phyloP scores from a whole-genome alignment of 2,888 invertebrate genomes.

The Archips xylosteana region DNA sequence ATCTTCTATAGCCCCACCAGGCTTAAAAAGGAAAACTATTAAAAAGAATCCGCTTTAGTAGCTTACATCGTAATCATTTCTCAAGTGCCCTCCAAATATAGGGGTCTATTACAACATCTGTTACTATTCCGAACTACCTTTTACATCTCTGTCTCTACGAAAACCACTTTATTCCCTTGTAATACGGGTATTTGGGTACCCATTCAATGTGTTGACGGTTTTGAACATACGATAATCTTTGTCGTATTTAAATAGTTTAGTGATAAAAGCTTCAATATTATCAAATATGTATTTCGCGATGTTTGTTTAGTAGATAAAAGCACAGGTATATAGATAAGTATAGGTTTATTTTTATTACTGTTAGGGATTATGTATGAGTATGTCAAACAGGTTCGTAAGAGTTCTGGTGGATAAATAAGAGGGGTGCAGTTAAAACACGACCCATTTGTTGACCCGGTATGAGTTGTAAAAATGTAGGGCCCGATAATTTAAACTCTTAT shows the following conservation, averaged over 20 bases:
- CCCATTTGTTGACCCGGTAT: no score
- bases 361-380: background rate
- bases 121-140: conserved; percentile 50
- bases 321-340: background rate
- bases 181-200: conserved; percentile 43
- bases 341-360: background rate
- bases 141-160: conserved; percentile 26
- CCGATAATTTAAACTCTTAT: no score
- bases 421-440: no score
- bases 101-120: conserved; percentile 78
- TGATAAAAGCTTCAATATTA: conserved; percentile 25
- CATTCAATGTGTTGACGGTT: conserved; percentile 33
- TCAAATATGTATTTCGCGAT: conserved; percentile 27
- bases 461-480: no score
- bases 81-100: conserved; percentile 74
- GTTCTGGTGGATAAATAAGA: no score
- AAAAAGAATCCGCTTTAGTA: conserved; percentile 78
- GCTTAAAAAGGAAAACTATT: conserved; percentile 67
- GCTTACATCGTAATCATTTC: conserved; percentile 75
- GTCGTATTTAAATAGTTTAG: conserved; percentile 35
- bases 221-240: conserved; percentile 33
- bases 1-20: conserved; percentile 27
- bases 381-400: background rate
- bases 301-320: conserved; percentile 9
- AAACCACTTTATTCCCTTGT: conserved; percentile 43